phyloP scores from a whole-genome alignment of 2,797 vertebrate genomes.

The Taenioides sp. region DNA sequence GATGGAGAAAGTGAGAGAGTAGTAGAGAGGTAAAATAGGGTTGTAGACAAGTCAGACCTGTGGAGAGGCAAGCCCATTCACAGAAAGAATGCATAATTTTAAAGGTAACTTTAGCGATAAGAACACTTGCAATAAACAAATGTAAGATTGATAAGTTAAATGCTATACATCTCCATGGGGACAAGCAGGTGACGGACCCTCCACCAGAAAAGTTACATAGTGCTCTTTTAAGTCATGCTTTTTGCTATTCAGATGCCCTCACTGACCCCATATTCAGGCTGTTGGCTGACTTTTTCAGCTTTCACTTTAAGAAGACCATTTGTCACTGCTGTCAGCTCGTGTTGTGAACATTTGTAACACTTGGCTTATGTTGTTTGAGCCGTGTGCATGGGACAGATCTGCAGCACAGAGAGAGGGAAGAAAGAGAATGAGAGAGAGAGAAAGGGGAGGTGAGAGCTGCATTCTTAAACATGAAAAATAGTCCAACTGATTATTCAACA shows the following conservation, averaged over 20 bases:
- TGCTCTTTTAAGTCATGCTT: no score
- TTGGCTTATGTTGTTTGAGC: constrained; percentile 36
- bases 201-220: no score
- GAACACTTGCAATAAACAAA: no score
- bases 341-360: constrained; percentile 23
- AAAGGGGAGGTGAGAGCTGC: constrained; percentile 7
- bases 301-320: constrained; percentile 22
- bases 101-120: no score
- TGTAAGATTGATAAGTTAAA: no score
- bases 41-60: constrained; percentile 9
- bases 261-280: no score
- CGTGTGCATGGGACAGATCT: constrained; percentile 3
- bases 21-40: background rate
- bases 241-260: no score
- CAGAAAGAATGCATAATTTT: no score
- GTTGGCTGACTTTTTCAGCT: background rate
- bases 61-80: no score
- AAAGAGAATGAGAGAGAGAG: background rate
- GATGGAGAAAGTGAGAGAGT: constrained; percentile 11
- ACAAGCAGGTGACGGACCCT: no score
- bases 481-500: constrained; percentile 70
- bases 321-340: constrained; percentile 24
- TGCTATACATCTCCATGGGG: no score
- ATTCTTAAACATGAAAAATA: constrained; percentile 56
- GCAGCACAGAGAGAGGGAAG: constrained; percentile 1